Conservation (phyloP, 2,113 vertebrate species). For the Oryctolagus cuniculus region DNA sequence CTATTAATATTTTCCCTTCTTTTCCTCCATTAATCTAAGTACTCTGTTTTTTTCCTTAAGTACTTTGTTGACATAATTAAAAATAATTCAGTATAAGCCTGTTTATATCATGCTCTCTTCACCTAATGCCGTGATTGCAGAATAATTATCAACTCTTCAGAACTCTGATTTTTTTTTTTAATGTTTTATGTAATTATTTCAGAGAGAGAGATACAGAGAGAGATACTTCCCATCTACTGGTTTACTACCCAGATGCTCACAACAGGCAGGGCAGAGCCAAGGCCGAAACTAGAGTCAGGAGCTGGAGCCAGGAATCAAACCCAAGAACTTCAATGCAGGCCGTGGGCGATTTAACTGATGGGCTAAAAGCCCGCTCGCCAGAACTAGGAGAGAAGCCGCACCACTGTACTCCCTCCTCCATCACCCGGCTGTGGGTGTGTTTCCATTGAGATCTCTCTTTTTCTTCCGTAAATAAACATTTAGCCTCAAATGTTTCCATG, state of each 20-base stretch:
- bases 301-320: too few species aligned
- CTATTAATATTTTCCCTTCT: conserved; percentile 33
- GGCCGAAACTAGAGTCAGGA: too few species aligned
- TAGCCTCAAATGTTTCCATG: not conserved
- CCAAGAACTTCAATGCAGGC: too few species aligned
- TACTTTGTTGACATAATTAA: conserved; percentile 37
- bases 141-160: conserved; percentile 40
- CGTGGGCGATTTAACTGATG: too few species aligned
- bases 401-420: not conserved
- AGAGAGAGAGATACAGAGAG: too few species aligned
- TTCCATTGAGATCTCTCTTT: not conserved
- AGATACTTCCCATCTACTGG: too few species aligned
- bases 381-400: too few species aligned
- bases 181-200: too few species aligned
- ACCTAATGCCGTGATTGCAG: conserved; percentile 10
- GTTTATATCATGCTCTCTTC: conserved; percentile 18
- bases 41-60: not conserved
- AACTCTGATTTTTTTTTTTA: conserved; percentile 31
- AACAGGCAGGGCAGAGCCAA: too few species aligned
- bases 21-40: conserved; percentile 1
- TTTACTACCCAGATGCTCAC: too few species aligned
- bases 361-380: too few species aligned
- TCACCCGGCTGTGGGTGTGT: not conserved
- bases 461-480: conserved; percentile 28
- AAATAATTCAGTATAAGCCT: conserved; percentile 21